Evolutionary conservation across 1,140 invertebrate species (phyloP).

Genomic region (Lordiphosa stackelbergi): DNA sequence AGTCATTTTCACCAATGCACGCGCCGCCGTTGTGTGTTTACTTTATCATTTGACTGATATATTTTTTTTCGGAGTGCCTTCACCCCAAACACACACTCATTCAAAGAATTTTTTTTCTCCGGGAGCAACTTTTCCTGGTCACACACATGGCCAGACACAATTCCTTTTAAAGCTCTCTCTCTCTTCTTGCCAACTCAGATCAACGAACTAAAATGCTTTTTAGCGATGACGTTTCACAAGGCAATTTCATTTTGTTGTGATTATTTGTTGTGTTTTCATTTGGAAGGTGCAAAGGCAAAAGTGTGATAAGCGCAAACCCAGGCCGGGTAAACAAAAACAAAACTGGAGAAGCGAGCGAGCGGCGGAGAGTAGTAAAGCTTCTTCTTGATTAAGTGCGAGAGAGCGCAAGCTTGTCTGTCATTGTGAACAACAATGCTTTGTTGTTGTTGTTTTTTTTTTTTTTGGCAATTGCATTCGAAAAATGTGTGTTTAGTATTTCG

Average conservation of each 20-base stretch:
- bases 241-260: constrained; percentile 62
- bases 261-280: constrained; percentile 42
- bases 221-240: constrained; percentile 58
- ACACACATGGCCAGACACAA: constrained; percentile 3
- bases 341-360: constrained; percentile 19
- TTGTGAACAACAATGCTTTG: constrained; percentile 22
- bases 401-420: constrained; percentile 18
- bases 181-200: constrained; percentile 34
- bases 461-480: constrained; percentile 65
- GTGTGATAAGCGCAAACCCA: constrained; percentile 57
- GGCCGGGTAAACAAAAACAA: constrained; percentile 52
- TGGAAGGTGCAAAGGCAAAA: constrained; percentile 53
- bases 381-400: constrained; percentile 4
- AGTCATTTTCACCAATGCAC: constrained; percentile 58
- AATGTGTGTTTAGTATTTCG: constrained; percentile 71
- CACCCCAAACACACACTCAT: constrained; percentile 43
- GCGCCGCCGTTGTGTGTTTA: constrained; percentile 45
- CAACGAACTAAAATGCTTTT: constrained; percentile 66
- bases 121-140: constrained; percentile 68
- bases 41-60: constrained; percentile 74
- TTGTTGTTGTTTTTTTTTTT: constrained; percentile 41
- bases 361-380: constrained; percentile 13
- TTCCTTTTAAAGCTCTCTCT: constrained; percentile 37
- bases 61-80: constrained; percentile 67
- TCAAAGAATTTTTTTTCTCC: constrained; percentile 22